Base-by-base conservation (phyloP, 2,113 vertebrate genomes). In the Rhineura floridana region DNA sequence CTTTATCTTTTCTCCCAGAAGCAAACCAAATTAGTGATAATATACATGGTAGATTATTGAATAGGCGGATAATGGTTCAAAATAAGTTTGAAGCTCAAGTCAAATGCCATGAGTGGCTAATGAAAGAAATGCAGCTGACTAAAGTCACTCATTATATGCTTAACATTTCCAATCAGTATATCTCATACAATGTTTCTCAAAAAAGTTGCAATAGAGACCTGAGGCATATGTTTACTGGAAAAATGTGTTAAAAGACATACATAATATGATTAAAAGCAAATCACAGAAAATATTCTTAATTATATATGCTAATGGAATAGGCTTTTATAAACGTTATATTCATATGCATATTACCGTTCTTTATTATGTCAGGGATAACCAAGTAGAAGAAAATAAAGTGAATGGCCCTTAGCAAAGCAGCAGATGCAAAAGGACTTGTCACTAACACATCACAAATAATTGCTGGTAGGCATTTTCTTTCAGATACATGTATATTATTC, bases 381-480 rank as follows among this genome's bases (percentile, higher is more conserved):
- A 59, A 52, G 28, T 33, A 7, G 78, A 89, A 80, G n/a, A 81
- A 65, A 91, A 30, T 30, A 77, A 86, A 90, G 75, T 73, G 52
- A 33, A 44, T 28, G 44, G 23, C 25, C 55, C 82, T 30, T 78
- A 83, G 90, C 52, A 86, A 84, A 87, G 86, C 39, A 87, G 85
- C 55, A 84, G 83, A 88, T 92, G 70, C 65, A 82, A 42, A 89
- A 67, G 4, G 72, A 52, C 50, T 44, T 72, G 30, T 23, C 39
- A 44, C 19, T 46, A 48, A 89, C 76, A 92, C 23, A 91, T 87
- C 83, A 81, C n/a, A 92, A 59, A 69, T 83, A 88, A 70, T 77
- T 90, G 93, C 91, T 85, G 50, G 76, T 59, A 17, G 81, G 83
- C 81, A 93, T 84, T 91, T 92, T 17, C 75, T 88, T 83, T 86